Conservation (phyloP, 2,797 vertebrate genomes). For the Miichthys miiuy region DNA sequence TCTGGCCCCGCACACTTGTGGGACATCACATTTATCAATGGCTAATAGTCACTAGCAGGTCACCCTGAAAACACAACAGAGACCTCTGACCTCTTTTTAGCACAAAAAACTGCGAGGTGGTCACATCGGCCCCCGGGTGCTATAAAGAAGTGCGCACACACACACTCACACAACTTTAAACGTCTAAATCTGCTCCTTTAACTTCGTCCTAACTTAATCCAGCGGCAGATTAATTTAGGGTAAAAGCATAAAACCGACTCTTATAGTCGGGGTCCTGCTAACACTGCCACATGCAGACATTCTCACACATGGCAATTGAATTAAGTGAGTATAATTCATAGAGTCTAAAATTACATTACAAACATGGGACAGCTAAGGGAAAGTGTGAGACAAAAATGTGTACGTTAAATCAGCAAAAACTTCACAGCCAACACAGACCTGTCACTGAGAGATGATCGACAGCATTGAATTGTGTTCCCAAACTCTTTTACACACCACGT, state of each 20-base stretch:
- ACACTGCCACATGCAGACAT: conserved; percentile 68
- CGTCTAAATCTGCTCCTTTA: conserved; percentile 10
- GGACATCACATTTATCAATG: conserved; percentile 90
- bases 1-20: conserved; percentile 87
- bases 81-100: conserved; percentile 87
- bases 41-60: conserved; percentile 90
- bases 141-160: conserved; percentile 34
- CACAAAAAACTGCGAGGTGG: conserved; percentile 74
- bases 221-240: conserved; percentile 35
- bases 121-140: conserved; percentile 73
- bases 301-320: conserved; percentile 63
- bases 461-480: conserved; percentile 7
- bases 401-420: background rate
- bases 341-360: conserved; percentile 56
- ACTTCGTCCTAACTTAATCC: conserved; percentile 14
- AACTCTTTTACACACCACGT: background rate
- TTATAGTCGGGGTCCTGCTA: conserved; percentile 54
- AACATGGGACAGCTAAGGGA: conserved; percentile 49
- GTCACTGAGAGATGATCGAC: conserved; percentile 9
- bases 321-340: conserved; percentile 65
- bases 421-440: background rate
- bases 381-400: conserved; percentile 15
- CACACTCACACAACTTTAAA: conserved; percentile 2
- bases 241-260: conserved; percentile 26
- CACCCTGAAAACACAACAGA: conserved; percentile 90